Base-by-base conservation (phyloP, 1,140 invertebrate species). In the Lepidostoma basale region DNA sequence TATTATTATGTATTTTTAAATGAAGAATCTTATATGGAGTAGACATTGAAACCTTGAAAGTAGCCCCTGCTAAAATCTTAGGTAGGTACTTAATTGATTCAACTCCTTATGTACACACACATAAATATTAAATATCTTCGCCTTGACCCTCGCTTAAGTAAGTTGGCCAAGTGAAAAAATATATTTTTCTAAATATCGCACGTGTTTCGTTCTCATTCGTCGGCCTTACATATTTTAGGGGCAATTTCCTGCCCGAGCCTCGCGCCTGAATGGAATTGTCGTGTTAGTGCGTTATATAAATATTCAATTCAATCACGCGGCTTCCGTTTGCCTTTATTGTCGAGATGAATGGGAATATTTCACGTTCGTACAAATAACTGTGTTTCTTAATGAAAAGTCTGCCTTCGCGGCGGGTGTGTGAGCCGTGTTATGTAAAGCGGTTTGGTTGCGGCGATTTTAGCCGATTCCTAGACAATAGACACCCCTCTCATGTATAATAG, bases 291-390 rank as follows among this genome's bases (percentile, higher is more conserved):
- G 36, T 45, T 49, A 39, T 23, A 64, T 52, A 49, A 49, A 64
- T 64, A 64, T 64, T 64, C 62, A 64, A 64, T 64, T 64, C 62
- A 64, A 64, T 64, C 62, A 52, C 12, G 18, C 23, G 22, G 62
- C 45, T 64, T 64, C 62, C 62, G 62, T 39, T 64, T 42, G 5
- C 62, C 18, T 52, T 64, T 64, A 45, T 64, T 25, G 30, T 12
- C 20, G 12, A 23, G 56, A 44, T 60, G 56, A 60, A 60, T 60
- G 56, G 25, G 4, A 60, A 60, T 44, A 40, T 60, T 42, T 42
- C 39, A 60, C 56, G 56, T 26, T 33, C 25, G 25, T 40, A 40
- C 56, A 42, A 42, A 40, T 60, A 60, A 60, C 56, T 60, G 56
- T 60, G 18, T 28, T 60, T 60, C 33, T 60, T 60, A 60, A 60